phyloP scores from a whole-genome alignment of 2,797 vertebrate species.

The Spheniscus humboldti region DNA sequence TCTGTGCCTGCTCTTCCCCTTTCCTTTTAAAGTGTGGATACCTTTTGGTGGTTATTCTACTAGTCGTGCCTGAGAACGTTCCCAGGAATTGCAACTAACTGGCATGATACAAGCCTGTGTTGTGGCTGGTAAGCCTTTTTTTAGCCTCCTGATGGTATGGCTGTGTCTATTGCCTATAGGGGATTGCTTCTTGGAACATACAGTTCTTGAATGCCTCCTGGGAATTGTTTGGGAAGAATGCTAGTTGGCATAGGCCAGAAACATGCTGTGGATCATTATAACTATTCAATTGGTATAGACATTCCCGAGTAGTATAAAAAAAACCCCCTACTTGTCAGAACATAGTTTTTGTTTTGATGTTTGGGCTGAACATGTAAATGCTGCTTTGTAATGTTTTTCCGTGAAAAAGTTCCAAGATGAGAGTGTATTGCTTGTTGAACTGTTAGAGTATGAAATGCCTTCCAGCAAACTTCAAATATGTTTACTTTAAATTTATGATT shows the following conservation, averaged over 20 bases:
- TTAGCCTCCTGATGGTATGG: background rate
- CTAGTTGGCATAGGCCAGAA: background rate
- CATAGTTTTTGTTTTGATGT: background rate
- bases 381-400: background rate
- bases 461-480: background rate
- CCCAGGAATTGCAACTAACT: background rate
- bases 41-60: background rate
- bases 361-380: background rate
- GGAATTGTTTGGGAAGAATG: background rate
- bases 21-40: background rate
- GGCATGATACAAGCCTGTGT: background rate
- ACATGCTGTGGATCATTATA: background rate
- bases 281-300: background rate
- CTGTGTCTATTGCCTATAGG: background rate
- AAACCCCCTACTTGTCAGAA: background rate
- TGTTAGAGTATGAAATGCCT: fast-evolving
- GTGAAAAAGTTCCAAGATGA: background rate
- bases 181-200: background rate
- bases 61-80: background rate
- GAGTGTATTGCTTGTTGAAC: background rate
- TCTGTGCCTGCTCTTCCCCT: background rate
- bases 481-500: background rate
- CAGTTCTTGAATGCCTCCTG: background rate
- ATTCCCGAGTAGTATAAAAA: background rate
- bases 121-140: background rate